Conservation (phyloP, 2,888 invertebrate genomes). For the Parnassius apollo region DNA sequence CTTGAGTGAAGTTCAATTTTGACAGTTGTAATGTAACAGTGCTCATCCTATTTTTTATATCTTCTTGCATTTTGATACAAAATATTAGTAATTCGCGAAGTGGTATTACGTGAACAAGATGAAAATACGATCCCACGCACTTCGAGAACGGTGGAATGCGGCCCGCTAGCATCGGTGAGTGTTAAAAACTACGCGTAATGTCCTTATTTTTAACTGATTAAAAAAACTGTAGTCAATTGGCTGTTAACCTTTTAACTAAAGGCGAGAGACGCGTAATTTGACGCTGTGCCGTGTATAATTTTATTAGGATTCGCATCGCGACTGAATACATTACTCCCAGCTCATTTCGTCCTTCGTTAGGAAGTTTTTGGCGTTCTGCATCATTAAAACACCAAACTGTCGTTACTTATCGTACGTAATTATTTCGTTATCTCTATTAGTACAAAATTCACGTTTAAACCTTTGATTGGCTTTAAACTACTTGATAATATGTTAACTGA, state of each 20-base stretch:
- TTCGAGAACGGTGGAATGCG: conserved; percentile 76
- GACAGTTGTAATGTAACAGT: conserved; percentile 78
- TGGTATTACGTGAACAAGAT: conserved; percentile 81
- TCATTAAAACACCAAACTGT: conserved; percentile 45
- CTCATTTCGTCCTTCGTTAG: conserved; percentile 25
- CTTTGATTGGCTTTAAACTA: conserved; percentile 72
- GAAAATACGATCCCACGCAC: conserved; percentile 79
- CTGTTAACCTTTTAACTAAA: conserved; percentile 82
- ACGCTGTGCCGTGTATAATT: conserved; percentile 79
- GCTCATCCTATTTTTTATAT: conserved; percentile 78
- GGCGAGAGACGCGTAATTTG: conserved; percentile 80
- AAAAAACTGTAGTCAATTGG: conserved; percentile 80
- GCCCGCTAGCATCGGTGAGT: conserved; percentile 77
- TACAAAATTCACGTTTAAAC: conserved; percentile 71
- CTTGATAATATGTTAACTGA: conserved; percentile 55
- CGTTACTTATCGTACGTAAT: conserved; percentile 67
- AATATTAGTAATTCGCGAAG: conserved; percentile 79
- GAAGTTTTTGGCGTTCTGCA: conserved; percentile 49
- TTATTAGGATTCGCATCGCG: conserved; percentile 72
- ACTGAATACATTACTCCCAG: conserved; percentile 62
- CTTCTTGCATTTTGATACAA: conserved; percentile 80
- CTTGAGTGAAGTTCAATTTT: conserved; percentile 77
- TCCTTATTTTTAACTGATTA: conserved; percentile 81
- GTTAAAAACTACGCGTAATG: conserved; percentile 49
- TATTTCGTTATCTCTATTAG: conserved; percentile 72